Evolutionary conservation across 2,113 vertebrate species (phyloP).

Genomic region (Syngnathus typhle): DNA sequence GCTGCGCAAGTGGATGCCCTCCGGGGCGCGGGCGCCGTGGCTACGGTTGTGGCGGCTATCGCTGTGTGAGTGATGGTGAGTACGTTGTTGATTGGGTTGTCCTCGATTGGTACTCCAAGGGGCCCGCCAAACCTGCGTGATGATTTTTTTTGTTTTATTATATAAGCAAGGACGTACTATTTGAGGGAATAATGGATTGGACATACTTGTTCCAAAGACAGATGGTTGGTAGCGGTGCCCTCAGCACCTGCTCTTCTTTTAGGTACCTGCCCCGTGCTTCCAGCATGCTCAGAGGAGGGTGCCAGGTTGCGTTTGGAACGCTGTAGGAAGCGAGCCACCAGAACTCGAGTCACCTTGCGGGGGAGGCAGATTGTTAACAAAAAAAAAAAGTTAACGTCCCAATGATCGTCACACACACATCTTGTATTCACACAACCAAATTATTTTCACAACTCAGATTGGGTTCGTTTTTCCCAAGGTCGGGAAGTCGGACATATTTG

Average conservation of each 20-base stretch:
- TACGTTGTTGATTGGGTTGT: conserved; percentile 52
- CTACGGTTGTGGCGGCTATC: conserved; percentile 68
- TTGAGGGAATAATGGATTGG: not conserved
- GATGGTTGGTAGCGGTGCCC: conserved; percentile 33
- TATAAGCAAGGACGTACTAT: too few species aligned
- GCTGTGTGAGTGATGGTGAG: conserved; percentile 72
- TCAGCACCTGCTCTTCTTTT: conserved; percentile 70
- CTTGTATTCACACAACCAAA: too few species aligned
- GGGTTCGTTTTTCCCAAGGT: too few species aligned
- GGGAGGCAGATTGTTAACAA: not conserved
- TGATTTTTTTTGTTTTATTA: not conserved
- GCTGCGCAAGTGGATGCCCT: conserved; percentile 88
- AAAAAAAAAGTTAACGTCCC: too few species aligned
- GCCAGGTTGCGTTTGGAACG: conserved; percentile 80
- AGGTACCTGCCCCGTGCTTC: conserved; percentile 66
- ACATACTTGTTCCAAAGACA: conserved; percentile 69
- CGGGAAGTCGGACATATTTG: not conserved
- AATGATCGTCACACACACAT: too few species aligned
- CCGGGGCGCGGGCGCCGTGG: conserved; percentile 50
- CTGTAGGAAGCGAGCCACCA: conserved; percentile 88
- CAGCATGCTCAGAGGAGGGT: conserved; percentile 63
- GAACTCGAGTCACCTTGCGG: conserved; percentile 76
- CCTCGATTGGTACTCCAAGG: conserved; percentile 62
- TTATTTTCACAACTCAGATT: too few species aligned
- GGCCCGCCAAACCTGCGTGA: conserved; percentile 72